These are phyloP conservation scores for Aphelenchoides avenae DNA, from an alignment of 1,140 invertebrate genomes.

Conservation along the genomic window DNA sequence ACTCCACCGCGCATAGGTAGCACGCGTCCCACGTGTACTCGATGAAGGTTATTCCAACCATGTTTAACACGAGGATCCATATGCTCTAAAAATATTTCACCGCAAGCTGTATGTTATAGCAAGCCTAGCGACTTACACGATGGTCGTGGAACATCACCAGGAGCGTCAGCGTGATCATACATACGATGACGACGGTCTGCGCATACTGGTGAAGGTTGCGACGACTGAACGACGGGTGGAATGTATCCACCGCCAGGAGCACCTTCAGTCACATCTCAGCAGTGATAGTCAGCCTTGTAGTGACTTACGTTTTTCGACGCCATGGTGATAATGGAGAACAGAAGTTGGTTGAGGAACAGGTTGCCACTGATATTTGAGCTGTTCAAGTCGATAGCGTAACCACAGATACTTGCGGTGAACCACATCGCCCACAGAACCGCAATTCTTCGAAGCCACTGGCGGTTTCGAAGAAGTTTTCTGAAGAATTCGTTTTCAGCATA, in stretches of 20 bases:
- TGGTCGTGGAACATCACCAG: neutral
- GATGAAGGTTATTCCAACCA: slow-evolving; percentile 52
- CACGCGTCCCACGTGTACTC: slow-evolving; percentile 54
- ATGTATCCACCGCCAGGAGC: too few relatives aligned
- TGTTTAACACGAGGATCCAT: slow-evolving; percentile 46
- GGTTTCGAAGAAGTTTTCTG: too few relatives aligned
- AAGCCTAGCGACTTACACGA: neutral
- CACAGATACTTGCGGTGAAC: slow-evolving; percentile 45
- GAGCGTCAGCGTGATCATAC: neutral
- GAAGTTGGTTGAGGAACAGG: slow-evolving; percentile 49
- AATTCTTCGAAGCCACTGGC: too few relatives aligned
- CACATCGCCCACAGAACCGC: slow-evolving; percentile 45
- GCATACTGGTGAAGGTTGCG: neutral
- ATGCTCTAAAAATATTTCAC: slow-evolving; percentile 34
- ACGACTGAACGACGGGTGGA: neutral
- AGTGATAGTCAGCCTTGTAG: too few relatives aligned
- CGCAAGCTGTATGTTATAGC: neutral
- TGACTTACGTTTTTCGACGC: slow-evolving; percentile 46
- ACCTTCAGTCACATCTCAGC: too few relatives aligned
- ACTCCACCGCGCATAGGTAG: slow-evolving; percentile 46
- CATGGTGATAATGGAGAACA: slow-evolving; percentile 47
- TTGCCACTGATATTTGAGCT: slow-evolving; percentile 43
- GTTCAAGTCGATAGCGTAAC: slow-evolving; percentile 51
- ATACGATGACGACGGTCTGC: neutral
- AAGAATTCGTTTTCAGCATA: too few relatives aligned